Percentiles rank a stretch among this genome's conserved stretches.
Evolutionary conservation across 1,140 invertebrate genomes (phyloP).

Genomic region (Melipona quadrifasciata): DNA sequence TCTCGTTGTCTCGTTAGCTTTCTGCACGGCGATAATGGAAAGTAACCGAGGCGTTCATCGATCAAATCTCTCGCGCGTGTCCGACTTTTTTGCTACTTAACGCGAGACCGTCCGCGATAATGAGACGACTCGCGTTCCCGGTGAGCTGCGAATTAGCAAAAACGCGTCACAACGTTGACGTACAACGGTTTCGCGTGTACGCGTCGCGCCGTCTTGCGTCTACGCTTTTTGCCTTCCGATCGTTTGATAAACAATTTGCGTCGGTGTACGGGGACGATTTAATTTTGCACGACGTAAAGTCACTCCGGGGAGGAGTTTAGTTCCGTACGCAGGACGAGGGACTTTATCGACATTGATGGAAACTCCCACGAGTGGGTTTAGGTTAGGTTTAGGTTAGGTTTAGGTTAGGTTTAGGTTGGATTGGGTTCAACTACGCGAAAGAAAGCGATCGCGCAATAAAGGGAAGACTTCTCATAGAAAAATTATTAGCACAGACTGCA

Average conservation of each 20-base stretch:
- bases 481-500: too few species aligned
- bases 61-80: conserved; percentile 30
- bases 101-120: conserved; percentile 10
- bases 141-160: conserved; percentile 2
- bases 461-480: too few species aligned
- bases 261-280: neutral
- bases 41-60: conserved; percentile 32
- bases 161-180: neutral
- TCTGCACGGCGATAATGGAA: conserved; percentile 8
- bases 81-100: conserved; percentile 27
- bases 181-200: neutral
- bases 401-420: too few species aligned
- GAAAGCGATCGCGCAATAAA: too few species aligned
- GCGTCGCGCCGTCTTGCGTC: neutral
- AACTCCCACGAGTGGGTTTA: too few species aligned
- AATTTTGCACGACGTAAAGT: neutral
- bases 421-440: too few species aligned
- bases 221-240: neutral
- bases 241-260: neutral
- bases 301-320: too few species aligned
- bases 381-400: too few species aligned
- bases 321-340: too few species aligned
- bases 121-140: neutral
- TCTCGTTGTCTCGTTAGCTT: neutral
- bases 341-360: too few species aligned